Base-by-base conservation (phyloP, 1,140 invertebrate species). In the Pogonognathellus flavescens region DNA sequence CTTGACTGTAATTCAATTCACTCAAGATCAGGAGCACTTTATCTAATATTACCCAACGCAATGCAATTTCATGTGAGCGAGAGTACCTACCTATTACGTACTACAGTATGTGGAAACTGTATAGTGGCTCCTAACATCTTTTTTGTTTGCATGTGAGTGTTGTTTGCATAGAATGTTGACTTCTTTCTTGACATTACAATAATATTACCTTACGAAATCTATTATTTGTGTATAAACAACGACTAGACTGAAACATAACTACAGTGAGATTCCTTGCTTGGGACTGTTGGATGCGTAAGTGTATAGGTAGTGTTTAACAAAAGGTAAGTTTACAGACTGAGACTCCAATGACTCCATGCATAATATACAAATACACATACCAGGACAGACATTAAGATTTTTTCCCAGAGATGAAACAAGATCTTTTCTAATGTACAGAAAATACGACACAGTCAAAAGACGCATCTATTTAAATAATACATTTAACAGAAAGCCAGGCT, bases 321-420 rank as follows among this genome's bases (percentile, higher is more conserved):
- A n/a, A n/a, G n/a, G n/a, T n/a, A n/a, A n/a, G n/a, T n/a, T n/a
- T n/a, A n/a, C n/a, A n/a, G n/a, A n/a, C n/a, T n/a, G n/a, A n/a
- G n/a, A n/a, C n/a, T n/a, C n/a, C n/a, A n/a, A n/a, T n/a, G n/a
- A n/a, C 31, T 76, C 16, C 70, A 76, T 76, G 41, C 70, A 76
- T 76, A 76, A 76, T 76, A 50, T 76, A 76, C 41, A 76, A 25
- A 25, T 20, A 62, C 41, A 76, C 70, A 76, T 76, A 49, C 31
- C 70, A 76, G 31, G 41, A 76, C 70, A 50, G 31, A 50, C 70
- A 76, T 76, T 76, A 76, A 76, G 41, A 76, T 76, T 76, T 76
- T 76, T 76, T 76, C 70, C 16, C 41, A 41, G 31, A 76, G 70
- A 76, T 76, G 70, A 76, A 76, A 76, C 70, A 76, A 76, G 70